Percentiles rank a stretch among this genome's conserved stretches.
Conservation (phyloP, 1,140 invertebrate species). For the Dreissena polymorpha region DNA sequence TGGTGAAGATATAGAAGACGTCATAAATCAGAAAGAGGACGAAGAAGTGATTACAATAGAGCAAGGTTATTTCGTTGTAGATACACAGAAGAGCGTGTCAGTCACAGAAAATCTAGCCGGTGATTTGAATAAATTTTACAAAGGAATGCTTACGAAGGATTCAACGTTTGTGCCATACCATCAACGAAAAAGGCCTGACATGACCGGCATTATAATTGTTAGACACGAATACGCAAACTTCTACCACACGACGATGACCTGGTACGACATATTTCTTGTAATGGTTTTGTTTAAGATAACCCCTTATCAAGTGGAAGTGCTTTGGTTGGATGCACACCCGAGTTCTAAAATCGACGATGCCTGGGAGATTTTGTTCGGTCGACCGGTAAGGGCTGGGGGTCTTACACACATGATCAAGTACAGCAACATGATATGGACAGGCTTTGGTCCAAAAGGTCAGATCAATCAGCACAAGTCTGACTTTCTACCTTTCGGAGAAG, state of each 20-base stretch:
- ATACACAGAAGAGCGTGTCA: slow-evolving; percentile 43
- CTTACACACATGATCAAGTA: slow-evolving; percentile 55
- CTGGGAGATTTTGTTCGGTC: slow-evolving; percentile 68
- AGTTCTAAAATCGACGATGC: slow-evolving; percentile 64
- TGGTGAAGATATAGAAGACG: slow-evolving; percentile 68
- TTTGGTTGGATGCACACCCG: slow-evolving; percentile 73
- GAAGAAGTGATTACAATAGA: slow-evolving; percentile 63
- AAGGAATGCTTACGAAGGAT: slow-evolving; percentile 30
- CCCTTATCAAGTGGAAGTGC: slow-evolving; percentile 63
- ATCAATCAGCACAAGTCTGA: slow-evolving; percentile 59
- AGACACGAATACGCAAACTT: slow-evolving; percentile 76
- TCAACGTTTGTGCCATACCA: slow-evolving; percentile 51
- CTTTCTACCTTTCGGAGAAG: slow-evolving; percentile 63
- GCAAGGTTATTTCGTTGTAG: slow-evolving; percentile 65
- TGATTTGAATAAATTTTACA: slow-evolving; percentile 53
- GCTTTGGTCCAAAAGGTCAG: slow-evolving; percentile 70
- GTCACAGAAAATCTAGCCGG: slow-evolving; percentile 27
- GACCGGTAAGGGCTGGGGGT: slow-evolving; percentile 51
- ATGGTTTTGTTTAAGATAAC: slow-evolving; percentile 68
- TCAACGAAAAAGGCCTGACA: slow-evolving; percentile 20
- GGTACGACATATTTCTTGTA: slow-evolving; percentile 74
- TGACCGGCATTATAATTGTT: slow-evolving; percentile 57
- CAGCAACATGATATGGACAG: slow-evolving; percentile 66
- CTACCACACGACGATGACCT: slow-evolving; percentile 76
- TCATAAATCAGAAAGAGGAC: slow-evolving; percentile 70